Percentiles rank a stretch among this genome's conserved stretches.
These are phyloP conservation scores for Cephus rjabovi DNA, from an alignment of 2,888 invertebrate species.

Conservation along the genomic window DNA sequence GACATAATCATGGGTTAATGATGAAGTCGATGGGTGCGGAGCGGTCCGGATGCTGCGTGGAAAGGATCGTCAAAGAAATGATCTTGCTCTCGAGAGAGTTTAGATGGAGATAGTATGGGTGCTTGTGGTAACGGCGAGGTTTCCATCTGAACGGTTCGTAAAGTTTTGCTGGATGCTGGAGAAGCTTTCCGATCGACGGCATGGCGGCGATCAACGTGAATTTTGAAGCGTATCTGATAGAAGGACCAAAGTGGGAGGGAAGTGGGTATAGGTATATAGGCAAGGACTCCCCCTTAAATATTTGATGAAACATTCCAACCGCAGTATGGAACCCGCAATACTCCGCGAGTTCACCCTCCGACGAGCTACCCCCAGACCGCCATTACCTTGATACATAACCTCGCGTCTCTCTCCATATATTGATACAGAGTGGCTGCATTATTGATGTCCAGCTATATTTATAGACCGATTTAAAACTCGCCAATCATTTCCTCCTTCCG, in stretches of 20 bases:
- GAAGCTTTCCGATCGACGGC: conserved; percentile 51
- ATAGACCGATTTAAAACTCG: conserved; percentile 35
- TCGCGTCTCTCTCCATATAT: conserved; percentile 32
- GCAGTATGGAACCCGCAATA: conserved; percentile 51
- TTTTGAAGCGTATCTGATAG: conserved; percentile 48
- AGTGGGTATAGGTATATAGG: background rate
- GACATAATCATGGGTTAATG: background rate
- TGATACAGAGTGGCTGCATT: conserved; percentile 40
- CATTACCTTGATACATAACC: conserved; percentile 58
- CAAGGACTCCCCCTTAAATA: conserved; percentile 58
- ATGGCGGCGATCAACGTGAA: conserved; percentile 32
- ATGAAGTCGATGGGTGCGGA: background rate
- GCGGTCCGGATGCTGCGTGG: background rate
- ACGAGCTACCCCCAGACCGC: conserved; percentile 34
- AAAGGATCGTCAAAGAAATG: background rate
- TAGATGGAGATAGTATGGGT: background rate
- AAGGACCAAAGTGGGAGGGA: conserved; percentile 22
- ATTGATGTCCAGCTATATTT: conserved; percentile 43
- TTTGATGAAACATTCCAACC: conserved; percentile 62
- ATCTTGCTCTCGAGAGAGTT: background rate
- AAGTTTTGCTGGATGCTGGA: conserved; percentile 17
- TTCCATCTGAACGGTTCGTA: conserved; percentile 10
- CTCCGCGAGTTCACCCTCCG: conserved; percentile 8
- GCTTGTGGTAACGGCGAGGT: background rate
- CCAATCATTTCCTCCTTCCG: conserved; percentile 35